A percentile compares a stretch with the other conserved stretches of the same genome.
Conservation (phyloP, 2,797 vertebrate genomes). For the Spheniscus humboldti region DNA sequence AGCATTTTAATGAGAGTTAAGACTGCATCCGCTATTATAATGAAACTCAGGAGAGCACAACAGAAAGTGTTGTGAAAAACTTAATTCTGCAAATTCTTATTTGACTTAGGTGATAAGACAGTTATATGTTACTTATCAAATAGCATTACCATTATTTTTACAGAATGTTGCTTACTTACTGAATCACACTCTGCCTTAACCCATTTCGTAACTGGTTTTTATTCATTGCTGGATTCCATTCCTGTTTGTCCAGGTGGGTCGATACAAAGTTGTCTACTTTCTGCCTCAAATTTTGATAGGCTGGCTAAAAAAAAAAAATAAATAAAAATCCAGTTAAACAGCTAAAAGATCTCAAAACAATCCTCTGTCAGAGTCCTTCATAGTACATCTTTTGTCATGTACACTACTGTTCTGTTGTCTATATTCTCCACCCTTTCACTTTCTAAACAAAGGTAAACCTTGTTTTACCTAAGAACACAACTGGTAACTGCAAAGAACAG, state of each 20-base stretch:
- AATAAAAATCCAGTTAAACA: background rate
- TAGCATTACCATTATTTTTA: background rate
- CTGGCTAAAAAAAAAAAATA: slow-evolving; percentile 77
- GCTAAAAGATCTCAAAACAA: background rate
- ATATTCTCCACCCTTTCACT: background rate
- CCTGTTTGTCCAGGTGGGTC: slow-evolving; percentile 92
- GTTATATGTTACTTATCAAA: background rate
- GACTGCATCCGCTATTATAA: background rate
- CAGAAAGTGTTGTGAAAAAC: background rate
- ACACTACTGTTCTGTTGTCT: background rate
- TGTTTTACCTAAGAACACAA: background rate
- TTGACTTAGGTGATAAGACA: background rate
- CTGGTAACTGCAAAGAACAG: background rate
- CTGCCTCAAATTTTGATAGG: slow-evolving; percentile 96
- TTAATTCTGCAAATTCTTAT: background rate
- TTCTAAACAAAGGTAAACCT: background rate
- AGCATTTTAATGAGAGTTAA: background rate
- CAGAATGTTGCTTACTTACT: slow-evolving; percentile 79
- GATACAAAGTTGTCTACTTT: slow-evolving; percentile 98
- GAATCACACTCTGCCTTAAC: slow-evolving; percentile 91
- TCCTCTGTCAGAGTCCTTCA: background rate
- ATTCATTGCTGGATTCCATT: slow-evolving; percentile 96
- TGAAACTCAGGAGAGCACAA: background rate
- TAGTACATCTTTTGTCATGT: background rate
- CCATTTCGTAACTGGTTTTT: slow-evolving; percentile 96